Conservation (phyloP, 2,113 vertebrate genomes). For the Pithys albifrons region DNA sequence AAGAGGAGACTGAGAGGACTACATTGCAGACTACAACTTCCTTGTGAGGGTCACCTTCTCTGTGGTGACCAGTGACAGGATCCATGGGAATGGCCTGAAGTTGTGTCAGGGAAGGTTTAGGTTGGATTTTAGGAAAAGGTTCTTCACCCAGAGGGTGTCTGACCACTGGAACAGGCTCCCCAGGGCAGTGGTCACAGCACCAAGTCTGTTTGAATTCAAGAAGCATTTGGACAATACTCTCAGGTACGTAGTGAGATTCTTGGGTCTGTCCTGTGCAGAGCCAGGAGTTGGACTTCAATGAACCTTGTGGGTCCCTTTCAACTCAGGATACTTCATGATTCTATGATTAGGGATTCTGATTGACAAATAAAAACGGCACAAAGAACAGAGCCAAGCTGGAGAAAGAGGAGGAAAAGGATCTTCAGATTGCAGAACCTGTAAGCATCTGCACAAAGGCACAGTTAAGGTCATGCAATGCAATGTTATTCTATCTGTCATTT, state of each 20-base stretch:
- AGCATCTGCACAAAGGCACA: neutral
- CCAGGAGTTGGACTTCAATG: neutral
- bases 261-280: too few species aligned
- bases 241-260: fast-evolving
- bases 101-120: neutral
- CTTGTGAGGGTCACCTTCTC: neutral
- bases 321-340: neutral
- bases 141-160: fast-evolving
- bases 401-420: neutral
- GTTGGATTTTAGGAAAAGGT: fast-evolving
- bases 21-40: neutral
- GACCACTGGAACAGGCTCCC: neutral
- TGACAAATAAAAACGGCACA: neutral
- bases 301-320: neutral
- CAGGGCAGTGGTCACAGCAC: neutral
- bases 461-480: neutral
- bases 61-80: neutral
- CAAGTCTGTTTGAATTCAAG: neutral
- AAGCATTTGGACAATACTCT: neutral
- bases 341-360: neutral
- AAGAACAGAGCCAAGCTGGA: neutral
- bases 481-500: neutral
- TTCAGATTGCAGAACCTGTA: neutral
- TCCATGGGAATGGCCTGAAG: fast-evolving
- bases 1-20: neutral